Evolutionary conservation across 2,888 invertebrate genomes (phyloP).

Genomic region (Catocala sponsa): DNA sequence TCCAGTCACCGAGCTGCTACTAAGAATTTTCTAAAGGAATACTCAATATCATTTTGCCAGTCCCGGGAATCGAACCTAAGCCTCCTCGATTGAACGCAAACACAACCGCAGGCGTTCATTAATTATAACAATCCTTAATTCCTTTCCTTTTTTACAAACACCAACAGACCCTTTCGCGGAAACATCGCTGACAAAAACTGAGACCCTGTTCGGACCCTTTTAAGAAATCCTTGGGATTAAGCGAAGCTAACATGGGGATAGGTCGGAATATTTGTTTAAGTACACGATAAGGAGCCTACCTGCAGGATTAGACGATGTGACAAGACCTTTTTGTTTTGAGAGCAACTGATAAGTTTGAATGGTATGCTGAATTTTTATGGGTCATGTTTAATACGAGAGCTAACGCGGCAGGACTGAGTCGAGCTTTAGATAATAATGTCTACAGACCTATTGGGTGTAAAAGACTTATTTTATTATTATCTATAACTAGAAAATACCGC

Average conservation of each 20-base stretch:
- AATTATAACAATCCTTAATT: constrained; percentile 9
- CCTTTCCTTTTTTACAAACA: constrained; percentile 9
- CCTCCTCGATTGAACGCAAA: no score
- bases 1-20: no score
- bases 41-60: no score
- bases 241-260: constrained; percentile 32
- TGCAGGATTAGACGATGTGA: constrained; percentile 49
- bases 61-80: no score
- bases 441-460: no score
- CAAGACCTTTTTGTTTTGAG: constrained; percentile 28
- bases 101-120: neutral
- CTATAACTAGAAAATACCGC: no score
- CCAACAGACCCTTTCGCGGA: constrained; percentile 4
- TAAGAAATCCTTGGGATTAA: constrained; percentile 40
- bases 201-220: constrained; percentile 30
- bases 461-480: no score
- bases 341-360: constrained; percentile 23
- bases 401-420: no score
- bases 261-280: constrained; percentile 58
- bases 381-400: neutral
- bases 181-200: constrained; percentile 26
- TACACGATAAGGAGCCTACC: constrained; percentile 59
- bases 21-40: no score
- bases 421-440: no score
- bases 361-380: neutral